These are phyloP conservation scores for Orthosia gracilis DNA, from an alignment of 2,888 invertebrate genomes.

Conservation along the genomic window DNA sequence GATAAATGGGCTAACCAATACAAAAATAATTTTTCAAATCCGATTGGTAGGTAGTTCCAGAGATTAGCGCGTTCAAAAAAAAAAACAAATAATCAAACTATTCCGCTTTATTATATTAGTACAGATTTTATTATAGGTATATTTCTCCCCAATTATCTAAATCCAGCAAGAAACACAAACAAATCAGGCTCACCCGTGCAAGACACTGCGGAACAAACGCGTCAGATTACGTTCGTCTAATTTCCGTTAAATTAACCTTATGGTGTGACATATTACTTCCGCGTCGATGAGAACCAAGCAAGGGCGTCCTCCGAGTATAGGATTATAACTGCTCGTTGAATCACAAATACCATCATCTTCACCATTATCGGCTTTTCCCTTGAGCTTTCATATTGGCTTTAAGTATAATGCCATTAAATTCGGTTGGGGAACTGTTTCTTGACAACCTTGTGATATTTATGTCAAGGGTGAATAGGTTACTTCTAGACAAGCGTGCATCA, in stretches of 20 bases:
- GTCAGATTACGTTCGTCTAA: constrained; percentile 58
- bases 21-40: too few relatives aligned
- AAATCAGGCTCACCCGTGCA: constrained; percentile 44
- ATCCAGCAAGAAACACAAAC: constrained; percentile 34
- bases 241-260: constrained; percentile 63
- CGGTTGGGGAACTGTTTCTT: background rate
- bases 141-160: background rate
- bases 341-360: constrained; percentile 35
- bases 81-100: too few relatives aligned
- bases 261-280: constrained; percentile 59
- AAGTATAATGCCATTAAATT: constrained; percentile 1
- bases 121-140: too few relatives aligned
- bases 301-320: constrained; percentile 11
- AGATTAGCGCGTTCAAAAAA: too few relatives aligned
- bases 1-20: too few relatives aligned
- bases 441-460: too few relatives aligned
- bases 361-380: constrained; percentile 38
- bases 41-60: too few relatives aligned
- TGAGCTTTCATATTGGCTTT: constrained; percentile 12
- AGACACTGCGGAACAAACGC: constrained; percentile 47
- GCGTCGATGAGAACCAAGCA: constrained; percentile 39
- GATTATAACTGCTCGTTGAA: constrained; percentile 41
- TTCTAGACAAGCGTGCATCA: too few relatives aligned
- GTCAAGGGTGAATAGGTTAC: too few relatives aligned
- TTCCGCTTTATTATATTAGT: too few relatives aligned